Evolutionary conservation across 2,797 vertebrate genomes (phyloP).

Genomic region (Sylvilagus floridanus): DNA sequence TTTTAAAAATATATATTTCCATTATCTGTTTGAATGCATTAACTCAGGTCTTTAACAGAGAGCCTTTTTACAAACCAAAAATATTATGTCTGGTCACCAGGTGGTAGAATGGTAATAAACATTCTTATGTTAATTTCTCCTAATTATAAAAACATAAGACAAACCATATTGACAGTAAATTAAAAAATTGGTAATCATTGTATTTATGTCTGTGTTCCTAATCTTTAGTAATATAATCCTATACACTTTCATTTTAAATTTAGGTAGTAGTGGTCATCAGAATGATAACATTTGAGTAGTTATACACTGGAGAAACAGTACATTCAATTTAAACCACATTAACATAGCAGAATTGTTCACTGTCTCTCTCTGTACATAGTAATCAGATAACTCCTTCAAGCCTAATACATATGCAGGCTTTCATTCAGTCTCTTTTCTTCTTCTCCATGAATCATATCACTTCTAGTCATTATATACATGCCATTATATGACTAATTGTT

Average conservation of each 20-base stretch:
- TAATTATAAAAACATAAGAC: slow-evolving; percentile 21
- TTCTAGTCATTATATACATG: background rate
- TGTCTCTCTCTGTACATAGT: background rate
- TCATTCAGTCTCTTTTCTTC: background rate
- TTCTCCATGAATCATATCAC: background rate
- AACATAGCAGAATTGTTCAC: background rate
- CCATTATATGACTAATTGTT: background rate
- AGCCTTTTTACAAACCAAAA: background rate
- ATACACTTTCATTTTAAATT: background rate
- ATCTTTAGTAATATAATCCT: background rate
- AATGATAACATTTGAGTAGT: background rate
- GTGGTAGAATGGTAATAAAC: background rate
- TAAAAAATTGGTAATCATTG: background rate
- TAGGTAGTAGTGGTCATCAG: background rate
- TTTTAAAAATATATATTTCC: slow-evolving; percentile 18
- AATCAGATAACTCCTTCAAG: background rate
- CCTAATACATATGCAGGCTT: background rate
- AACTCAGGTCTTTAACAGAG: background rate
- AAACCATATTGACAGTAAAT: background rate
- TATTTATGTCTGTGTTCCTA: background rate
- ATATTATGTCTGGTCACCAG: background rate
- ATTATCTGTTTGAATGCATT: background rate
- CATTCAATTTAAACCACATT: background rate
- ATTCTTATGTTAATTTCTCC: background rate
- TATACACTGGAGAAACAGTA: background rate